Conservation (phyloP, 2,888 invertebrate species). For the Microdon myrmicae region DNA sequence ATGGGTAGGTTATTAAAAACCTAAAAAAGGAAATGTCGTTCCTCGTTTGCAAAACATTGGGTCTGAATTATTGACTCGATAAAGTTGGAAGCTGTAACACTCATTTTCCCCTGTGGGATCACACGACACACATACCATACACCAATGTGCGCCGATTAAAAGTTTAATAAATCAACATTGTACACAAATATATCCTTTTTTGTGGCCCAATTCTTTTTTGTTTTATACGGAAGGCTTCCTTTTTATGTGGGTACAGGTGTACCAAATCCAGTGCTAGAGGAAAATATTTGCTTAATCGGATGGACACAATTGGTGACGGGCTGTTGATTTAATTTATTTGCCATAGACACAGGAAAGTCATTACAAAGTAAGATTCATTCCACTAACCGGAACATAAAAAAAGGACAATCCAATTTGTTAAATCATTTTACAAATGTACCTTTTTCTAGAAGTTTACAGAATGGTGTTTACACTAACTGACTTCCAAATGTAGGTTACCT, state of each 20-base stretch:
- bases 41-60: constrained; percentile 37
- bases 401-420: no score
- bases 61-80: constrained; percentile 50
- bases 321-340: constrained; percentile 18
- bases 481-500: no score
- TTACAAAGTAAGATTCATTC: no score
- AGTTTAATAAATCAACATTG: constrained; percentile 47
- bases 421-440: no score
- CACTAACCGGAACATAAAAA: no score
- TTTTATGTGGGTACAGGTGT: constrained; percentile 21
- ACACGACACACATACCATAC: constrained; percentile 23
- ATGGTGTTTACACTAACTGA: no score
- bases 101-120: constrained; percentile 21
- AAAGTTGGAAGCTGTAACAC: constrained; percentile 32
- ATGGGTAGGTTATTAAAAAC: no score
- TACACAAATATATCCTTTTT: constrained; percentile 28
- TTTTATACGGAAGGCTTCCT: constrained; percentile 1
- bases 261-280: constrained; percentile 24
- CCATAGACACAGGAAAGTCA: no score
- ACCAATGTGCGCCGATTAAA: constrained; percentile 31
- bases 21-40: constrained; percentile 29
- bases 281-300: constrained; percentile 44
- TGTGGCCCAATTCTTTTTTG: background rate
- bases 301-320: constrained; percentile 26
- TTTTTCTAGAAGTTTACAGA: no score